A percentile compares a stretch with the other conserved stretches of the same genome.
These are phyloP conservation scores for Palythoa caribaeorum DNA, from an alignment of 92 coral and sea anemone genomes.

Conservation along the genomic window DNA sequence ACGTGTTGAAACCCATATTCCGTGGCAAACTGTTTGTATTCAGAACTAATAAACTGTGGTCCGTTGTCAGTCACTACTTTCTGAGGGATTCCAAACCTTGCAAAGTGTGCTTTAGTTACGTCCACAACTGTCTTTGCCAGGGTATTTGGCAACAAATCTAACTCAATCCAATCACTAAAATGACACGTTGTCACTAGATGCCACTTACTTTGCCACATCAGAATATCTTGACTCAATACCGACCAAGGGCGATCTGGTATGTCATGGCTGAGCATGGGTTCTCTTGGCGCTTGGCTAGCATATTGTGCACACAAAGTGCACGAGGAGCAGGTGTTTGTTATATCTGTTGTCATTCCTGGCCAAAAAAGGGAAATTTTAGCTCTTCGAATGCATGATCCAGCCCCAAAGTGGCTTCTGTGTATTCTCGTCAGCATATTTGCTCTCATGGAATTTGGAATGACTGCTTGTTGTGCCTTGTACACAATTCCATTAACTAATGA, in stretches of 20 bases:
- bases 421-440: too few relatives aligned
- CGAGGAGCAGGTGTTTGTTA: too few relatives aligned
- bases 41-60: slow-evolving; percentile 46
- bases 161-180: slow-evolving; percentile 45
- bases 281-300: slow-evolving; percentile 47
- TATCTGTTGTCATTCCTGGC: too few relatives aligned
- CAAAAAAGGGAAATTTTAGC: too few relatives aligned
- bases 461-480: too few relatives aligned
- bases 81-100: slow-evolving; percentile 52
- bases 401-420: too few relatives aligned
- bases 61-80: slow-evolving; percentile 46
- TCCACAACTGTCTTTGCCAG: slow-evolving; percentile 44
- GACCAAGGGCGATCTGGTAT: slow-evolving; percentile 56
- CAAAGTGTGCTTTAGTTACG: slow-evolving; percentile 57
- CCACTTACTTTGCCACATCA: slow-evolving; percentile 51
- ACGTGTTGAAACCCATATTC: slow-evolving; percentile 43
- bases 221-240: slow-evolving; percentile 50
- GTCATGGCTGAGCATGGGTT: slow-evolving; percentile 57
- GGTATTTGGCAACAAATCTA: slow-evolving; percentile 46
- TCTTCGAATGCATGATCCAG: neutral
- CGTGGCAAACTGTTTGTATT: slow-evolving; percentile 38
- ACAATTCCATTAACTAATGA: neutral
- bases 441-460: too few relatives aligned
- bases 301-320: slow-evolving; percentile 30
- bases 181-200: slow-evolving; percentile 50